Percentiles rank a stretch among this genome's conserved stretches.
Conservation (phyloP, 2,113 vertebrate species). For the Microcebus griseorufus region DNA sequence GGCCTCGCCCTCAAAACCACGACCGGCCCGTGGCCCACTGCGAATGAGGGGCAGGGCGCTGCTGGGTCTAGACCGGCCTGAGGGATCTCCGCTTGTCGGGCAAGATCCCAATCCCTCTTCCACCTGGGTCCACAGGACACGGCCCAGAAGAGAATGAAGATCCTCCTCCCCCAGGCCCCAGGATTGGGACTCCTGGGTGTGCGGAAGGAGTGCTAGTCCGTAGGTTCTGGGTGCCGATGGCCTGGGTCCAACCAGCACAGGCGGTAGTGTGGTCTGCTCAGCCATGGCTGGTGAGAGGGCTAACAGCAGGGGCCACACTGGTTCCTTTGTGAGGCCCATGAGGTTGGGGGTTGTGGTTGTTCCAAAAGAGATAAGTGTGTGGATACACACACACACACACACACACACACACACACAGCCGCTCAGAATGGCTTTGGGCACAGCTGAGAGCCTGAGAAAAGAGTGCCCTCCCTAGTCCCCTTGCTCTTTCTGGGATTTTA, state of each 20-base stretch:
- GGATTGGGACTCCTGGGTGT: neutral
- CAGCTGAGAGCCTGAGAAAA: neutral
- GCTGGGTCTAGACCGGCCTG: neutral
- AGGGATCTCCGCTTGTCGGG: neutral
- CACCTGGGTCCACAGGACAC: neutral
- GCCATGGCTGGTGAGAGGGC: neutral
- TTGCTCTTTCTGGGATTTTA: neutral
- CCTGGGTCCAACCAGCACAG: neutral
- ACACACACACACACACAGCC: neutral
- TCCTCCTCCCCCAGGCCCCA: too few relatives aligned
- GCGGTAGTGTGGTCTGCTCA: neutral
- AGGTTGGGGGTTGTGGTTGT: neutral
- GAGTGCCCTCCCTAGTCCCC: neutral
- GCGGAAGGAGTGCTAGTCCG: neutral
- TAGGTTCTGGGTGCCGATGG: neutral
- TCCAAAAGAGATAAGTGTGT: neutral
- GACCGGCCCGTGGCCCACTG: neutral
- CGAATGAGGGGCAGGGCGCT: neutral
- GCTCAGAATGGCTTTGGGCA: neutral
- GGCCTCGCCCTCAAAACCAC: neutral
- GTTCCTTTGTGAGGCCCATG: neutral
- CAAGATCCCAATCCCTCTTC: neutral
- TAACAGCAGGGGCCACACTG: neutral
- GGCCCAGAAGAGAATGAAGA: neutral
- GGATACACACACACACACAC: neutral